phyloP scores from a whole-genome alignment of 2,888 invertebrate species.

The Noctua comes region DNA sequence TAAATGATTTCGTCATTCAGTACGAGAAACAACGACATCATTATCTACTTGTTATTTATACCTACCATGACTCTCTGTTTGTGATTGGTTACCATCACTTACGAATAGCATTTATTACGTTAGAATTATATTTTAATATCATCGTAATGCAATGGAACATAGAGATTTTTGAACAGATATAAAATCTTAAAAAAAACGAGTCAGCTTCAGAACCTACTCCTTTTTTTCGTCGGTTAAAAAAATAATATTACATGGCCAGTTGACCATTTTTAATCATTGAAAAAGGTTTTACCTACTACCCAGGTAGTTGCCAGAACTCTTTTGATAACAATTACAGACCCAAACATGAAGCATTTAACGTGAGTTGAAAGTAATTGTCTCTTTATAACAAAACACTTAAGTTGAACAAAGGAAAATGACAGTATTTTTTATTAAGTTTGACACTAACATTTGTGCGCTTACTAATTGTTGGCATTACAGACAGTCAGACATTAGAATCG shows the following conservation, averaged over 20 bases:
- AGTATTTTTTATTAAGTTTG: conserved; percentile 43
- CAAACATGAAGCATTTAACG: conserved; percentile 10
- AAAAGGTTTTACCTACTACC: not conserved
- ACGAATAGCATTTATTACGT: conserved; percentile 26
- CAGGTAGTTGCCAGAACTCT: not conserved
- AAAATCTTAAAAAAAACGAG: not conserved
- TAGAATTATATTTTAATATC: not conserved
- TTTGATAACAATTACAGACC: conserved; percentile 12
- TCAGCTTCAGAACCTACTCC: not conserved
- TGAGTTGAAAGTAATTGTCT: conserved; percentile 25
- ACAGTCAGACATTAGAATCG: conserved; percentile 48
- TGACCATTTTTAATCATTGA: not conserved
- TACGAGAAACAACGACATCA: conserved; percentile 47
- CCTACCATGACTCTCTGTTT: conserved; percentile 42
- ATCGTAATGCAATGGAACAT: not conserved
- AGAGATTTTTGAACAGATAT: conserved; percentile 6
- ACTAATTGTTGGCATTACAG: conserved; percentile 45
- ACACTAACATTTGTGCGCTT: conserved; percentile 40
- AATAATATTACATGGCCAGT: not conserved
- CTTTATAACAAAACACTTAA: conserved; percentile 37
- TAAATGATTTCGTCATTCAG: conserved; percentile 37
- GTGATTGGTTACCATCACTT: conserved; percentile 35
- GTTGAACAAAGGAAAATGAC: conserved; percentile 45
- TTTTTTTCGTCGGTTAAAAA: not conserved
- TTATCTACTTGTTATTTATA: conserved; percentile 58